Evolutionary conservation across 2,888 invertebrate genomes (phyloP).

Genomic region (Galeopsomyia nigrocyanea): DNA sequence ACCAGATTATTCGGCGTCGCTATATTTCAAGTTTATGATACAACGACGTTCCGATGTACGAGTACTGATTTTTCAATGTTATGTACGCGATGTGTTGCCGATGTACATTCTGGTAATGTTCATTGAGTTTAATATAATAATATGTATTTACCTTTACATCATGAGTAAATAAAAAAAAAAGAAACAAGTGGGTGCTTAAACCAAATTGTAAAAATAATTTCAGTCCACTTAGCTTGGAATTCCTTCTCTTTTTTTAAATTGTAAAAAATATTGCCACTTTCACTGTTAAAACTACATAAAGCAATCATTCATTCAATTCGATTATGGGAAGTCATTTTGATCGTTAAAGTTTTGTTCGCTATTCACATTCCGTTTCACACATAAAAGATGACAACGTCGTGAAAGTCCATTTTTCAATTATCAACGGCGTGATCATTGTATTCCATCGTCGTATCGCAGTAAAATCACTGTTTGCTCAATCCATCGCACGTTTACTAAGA

Average conservation of each 20-base stretch:
- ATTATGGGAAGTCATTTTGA: not conserved
- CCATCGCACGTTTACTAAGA: not conserved
- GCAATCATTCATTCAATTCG: not conserved
- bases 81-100: slow-evolving; percentile 7
- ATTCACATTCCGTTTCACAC: not conserved
- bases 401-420: not conserved
- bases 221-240: too few relatives aligned
- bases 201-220: too few relatives aligned
- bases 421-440: not conserved
- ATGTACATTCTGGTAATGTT: slow-evolving; percentile 43
- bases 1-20: slow-evolving; percentile 21
- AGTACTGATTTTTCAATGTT: not conserved
- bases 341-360: not conserved
- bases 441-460: not conserved
- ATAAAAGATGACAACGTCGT: not conserved
- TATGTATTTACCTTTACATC: slow-evolving; percentile 27
- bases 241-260: too few relatives aligned
- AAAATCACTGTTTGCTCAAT: not conserved
- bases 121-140: slow-evolving; percentile 30
- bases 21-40: slow-evolving; percentile 18
- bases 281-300: not conserved
- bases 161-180: slow-evolving; percentile 41
- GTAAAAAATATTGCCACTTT: too few relatives aligned
- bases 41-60: slow-evolving; percentile 3
- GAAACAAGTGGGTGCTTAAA: slow-evolving; percentile 20